These are phyloP conservation scores for Flabesymbios commensalis DNA, from an alignment of 2,888 invertebrate genomes.

Conservation along the genomic window DNA sequence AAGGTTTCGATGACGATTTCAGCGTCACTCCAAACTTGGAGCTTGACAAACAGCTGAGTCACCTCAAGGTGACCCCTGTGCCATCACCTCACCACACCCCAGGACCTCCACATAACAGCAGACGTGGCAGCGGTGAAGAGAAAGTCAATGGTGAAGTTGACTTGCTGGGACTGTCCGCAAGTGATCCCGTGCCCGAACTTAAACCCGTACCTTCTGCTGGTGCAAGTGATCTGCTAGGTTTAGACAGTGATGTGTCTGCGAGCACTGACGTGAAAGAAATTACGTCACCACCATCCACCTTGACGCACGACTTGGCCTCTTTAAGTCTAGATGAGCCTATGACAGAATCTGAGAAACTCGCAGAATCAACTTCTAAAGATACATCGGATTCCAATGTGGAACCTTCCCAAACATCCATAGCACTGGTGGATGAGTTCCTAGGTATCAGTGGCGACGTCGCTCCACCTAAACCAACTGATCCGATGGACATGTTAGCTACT, in stretches of 20 bases:
- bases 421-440: conserved; percentile 17
- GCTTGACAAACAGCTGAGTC: conserved; percentile 1
- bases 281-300: background rate
- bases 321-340: background rate
- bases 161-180: conserved; percentile 6
- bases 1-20: conserved; percentile 14
- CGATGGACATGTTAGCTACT: background rate
- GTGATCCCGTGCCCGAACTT: no score
- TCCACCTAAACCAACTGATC: conserved; percentile 3
- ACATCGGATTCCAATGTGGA: background rate
- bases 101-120: conserved; percentile 41
- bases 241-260: background rate
- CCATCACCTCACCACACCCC: conserved; percentile 39
- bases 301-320: background rate
- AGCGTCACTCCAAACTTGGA: background rate
- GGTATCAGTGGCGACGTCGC: conserved; percentile 2
- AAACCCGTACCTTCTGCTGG: no score
- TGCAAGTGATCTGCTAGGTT: background rate
- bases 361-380: conserved; percentile 8
- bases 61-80: conserved; percentile 35
- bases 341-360: conserved; percentile 5
- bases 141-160: conserved; percentile 5
- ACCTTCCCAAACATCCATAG: background rate
- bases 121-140: conserved; percentile 41
- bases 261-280: background rate